Conservation (phyloP, 2,888 invertebrate species). For the Diarsia rubi region DNA sequence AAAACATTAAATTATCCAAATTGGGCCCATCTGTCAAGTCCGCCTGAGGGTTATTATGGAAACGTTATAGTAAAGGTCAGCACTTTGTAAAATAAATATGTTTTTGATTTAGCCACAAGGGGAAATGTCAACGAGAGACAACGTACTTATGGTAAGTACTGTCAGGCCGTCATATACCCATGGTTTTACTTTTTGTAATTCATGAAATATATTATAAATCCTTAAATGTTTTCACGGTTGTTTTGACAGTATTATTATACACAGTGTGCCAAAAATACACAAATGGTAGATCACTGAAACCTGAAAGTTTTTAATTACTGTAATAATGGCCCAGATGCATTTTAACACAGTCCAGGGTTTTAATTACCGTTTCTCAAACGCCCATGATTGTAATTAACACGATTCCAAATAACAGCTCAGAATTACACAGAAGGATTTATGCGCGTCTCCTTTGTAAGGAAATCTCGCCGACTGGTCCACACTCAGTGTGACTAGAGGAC, state of each 20-base stretch:
- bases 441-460: no score
- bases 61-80: slow-evolving; percentile 15
- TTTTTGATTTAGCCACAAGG: slow-evolving; percentile 32
- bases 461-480: no score
- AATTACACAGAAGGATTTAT: background rate
- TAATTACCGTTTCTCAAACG: background rate
- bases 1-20: slow-evolving; percentile 7
- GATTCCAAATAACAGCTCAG: background rate
- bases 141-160: background rate
- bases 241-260: background rate
- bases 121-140: slow-evolving; percentile 6
- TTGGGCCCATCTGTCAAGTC: background rate
- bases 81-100: slow-evolving; percentile 42
- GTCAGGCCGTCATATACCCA: background rate
- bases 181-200: background rate
- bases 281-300: background rate
- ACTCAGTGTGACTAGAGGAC: no score
- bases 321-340: background rate
- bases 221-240: background rate
- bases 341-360: background rate
- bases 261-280: background rate
- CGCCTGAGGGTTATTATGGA: slow-evolving; percentile 3
- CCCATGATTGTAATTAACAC: background rate
- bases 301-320: background rate
- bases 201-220: background rate